Conservation (phyloP, 2,113 vertebrate species). For the Psilopogon haemacephalus region DNA sequence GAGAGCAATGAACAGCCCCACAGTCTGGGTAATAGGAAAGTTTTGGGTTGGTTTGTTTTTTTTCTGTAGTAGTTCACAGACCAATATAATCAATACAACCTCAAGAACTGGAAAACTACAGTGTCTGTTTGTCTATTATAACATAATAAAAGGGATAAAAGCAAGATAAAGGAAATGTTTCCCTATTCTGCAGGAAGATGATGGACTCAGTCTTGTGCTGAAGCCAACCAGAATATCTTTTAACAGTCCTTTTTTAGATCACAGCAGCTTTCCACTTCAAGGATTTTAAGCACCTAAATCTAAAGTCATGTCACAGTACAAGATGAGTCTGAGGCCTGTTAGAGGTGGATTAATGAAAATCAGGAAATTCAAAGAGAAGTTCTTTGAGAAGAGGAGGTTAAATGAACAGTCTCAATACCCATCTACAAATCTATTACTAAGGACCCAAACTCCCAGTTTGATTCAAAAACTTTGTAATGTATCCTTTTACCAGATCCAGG, state of each 20-base stretch:
- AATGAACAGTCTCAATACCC: neutral
- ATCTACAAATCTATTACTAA: neutral
- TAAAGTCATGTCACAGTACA: neutral
- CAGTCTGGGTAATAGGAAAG: neutral
- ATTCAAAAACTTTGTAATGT: neutral
- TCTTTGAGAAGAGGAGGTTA: neutral
- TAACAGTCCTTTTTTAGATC: neutral
- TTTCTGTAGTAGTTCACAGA: neutral
- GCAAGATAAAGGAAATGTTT: neutral
- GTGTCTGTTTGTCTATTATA: neutral
- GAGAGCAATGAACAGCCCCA: neutral
- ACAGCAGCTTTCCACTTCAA: neutral
- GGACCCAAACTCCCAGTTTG: neutral
- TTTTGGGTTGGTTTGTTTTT: neutral
- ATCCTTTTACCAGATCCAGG: neutral
- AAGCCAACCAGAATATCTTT: conserved; percentile 1
- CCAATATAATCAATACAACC: neutral
- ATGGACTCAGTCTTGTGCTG: neutral
- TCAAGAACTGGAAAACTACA: neutral
- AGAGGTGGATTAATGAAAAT: neutral
- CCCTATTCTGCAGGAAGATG: neutral
- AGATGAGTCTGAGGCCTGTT: neutral
- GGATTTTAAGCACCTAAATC: neutral
- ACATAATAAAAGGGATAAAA: neutral
- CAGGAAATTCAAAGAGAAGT: neutral